Conservation (phyloP, 2,797 vertebrate species). For the Enteromius treurensis region DNA sequence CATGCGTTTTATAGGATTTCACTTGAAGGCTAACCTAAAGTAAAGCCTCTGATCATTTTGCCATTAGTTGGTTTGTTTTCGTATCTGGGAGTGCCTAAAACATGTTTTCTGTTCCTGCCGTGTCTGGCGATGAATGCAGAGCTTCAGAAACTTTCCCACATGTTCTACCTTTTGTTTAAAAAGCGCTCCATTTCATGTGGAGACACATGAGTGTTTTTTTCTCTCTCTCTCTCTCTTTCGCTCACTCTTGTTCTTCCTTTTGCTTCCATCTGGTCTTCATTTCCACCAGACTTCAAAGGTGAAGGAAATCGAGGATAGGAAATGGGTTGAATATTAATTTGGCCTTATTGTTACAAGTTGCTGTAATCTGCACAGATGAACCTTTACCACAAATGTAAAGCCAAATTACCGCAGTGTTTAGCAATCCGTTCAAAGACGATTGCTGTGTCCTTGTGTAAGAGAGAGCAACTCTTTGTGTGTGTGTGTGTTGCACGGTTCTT, state of each 20-base stretch:
- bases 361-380: slow-evolving; percentile 28
- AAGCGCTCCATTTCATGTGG: slow-evolving; percentile 47
- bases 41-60: slow-evolving; percentile 48
- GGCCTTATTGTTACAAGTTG: slow-evolving; percentile 49
- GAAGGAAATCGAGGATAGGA: slow-evolving; percentile 48
- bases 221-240: slow-evolving; percentile 44
- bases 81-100: slow-evolving; percentile 45
- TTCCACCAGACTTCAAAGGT: slow-evolving; percentile 60
- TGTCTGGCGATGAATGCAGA: slow-evolving; percentile 24
- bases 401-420: slow-evolving; percentile 46
- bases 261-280: slow-evolving; percentile 62
- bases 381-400: slow-evolving; percentile 34
- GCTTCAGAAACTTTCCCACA: slow-evolving; percentile 42
- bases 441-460: slow-evolving; percentile 30
- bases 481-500: slow-evolving; percentile 69
- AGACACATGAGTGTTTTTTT: slow-evolving; percentile 37
- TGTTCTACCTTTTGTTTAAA: slow-evolving; percentile 51
- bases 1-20: slow-evolving; percentile 27
- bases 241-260: slow-evolving; percentile 41
- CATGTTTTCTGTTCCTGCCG: slow-evolving; percentile 46
- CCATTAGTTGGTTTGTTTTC: slow-evolving; percentile 56
- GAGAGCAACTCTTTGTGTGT: slow-evolving; percentile 31
- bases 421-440: slow-evolving; percentile 44
- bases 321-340: slow-evolving; percentile 61
- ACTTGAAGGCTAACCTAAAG: slow-evolving; percentile 40